A percentile compares a stretch with the other conserved stretches of the same genome.
phyloP scores from a whole-genome alignment of 2,888 invertebrate species.

The Zele albiditarsus region DNA sequence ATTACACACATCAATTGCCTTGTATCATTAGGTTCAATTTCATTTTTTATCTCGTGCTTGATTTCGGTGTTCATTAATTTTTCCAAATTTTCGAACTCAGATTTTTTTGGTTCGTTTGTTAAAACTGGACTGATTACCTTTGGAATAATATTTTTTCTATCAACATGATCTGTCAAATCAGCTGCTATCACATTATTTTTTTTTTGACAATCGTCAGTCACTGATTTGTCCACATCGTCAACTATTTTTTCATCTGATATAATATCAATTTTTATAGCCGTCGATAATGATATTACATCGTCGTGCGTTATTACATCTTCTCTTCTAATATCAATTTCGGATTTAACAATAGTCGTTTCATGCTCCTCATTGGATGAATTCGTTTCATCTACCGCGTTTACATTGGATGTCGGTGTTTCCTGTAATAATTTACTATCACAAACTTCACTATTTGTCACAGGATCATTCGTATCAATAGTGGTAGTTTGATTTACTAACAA shows the following conservation, averaged over 20 bases:
- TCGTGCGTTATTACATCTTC: constrained; percentile 6
- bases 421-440: constrained; percentile 62
- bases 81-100: constrained; percentile 41
- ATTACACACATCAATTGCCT: constrained; percentile 53
- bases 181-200: constrained; percentile 14
- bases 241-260: neutral
- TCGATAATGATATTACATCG: neutral
- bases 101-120: neutral
- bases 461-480: constrained; percentile 52
- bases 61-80: constrained; percentile 54
- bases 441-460: constrained; percentile 50
- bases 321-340: constrained; percentile 9
- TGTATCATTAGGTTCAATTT: constrained; percentile 56
- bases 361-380: constrained; percentile 51
- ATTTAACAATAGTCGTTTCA: constrained; percentile 1
- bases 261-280: neutral
- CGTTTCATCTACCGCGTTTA: constrained; percentile 55
- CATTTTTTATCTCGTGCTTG: constrained; percentile 56
- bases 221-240: neutral
- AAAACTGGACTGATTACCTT: constrained; percentile 20
- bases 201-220: constrained; percentile 10
- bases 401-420: constrained; percentile 58
- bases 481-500: constrained; percentile 50
- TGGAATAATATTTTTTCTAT: constrained; percentile 2
- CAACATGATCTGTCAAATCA: constrained; percentile 33